Conservation (phyloP, 2,888 invertebrate genomes). For the Leptopilina drosophilae region DNA sequence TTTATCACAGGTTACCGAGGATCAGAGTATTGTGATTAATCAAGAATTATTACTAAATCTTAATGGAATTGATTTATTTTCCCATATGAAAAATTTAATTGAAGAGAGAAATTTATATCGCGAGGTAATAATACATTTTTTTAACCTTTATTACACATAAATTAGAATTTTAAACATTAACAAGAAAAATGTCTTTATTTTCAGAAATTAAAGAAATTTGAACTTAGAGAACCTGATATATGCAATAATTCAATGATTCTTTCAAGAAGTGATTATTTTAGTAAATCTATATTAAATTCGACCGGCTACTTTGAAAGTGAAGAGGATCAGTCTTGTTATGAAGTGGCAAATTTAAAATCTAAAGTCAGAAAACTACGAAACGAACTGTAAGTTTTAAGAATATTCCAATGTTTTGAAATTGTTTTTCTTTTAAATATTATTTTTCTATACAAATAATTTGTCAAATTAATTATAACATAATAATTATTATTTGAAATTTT, state of each 20-base stretch:
- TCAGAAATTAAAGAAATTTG: slow-evolving; percentile 76
- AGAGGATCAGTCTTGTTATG: slow-evolving; percentile 91
- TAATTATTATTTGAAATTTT: no score
- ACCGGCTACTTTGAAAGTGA: slow-evolving; percentile 76
- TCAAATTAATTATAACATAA: no score
- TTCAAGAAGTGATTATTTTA: slow-evolving; percentile 63
- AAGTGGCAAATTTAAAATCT: slow-evolving; percentile 95
- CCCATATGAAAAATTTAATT: slow-evolving; percentile 87
- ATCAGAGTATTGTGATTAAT: slow-evolving; percentile 90
- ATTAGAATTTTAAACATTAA: no score
- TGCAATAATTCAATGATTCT: slow-evolving; percentile 62
- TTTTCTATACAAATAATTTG: no score
- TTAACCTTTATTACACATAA: no score
- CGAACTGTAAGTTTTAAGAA: slow-evolving; percentile 85
- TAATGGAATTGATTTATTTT: slow-evolving; percentile 85
- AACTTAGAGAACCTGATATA: slow-evolving; percentile 62
- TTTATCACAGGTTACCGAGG: slow-evolving; percentile 87
- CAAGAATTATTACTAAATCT: slow-evolving; percentile 88
- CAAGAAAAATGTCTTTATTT: slow-evolving; percentile 44
- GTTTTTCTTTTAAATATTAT: no score
- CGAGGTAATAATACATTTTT: slow-evolving; percentile 44
- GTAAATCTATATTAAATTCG: slow-evolving; percentile 64
- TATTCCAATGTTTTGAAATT: background rate
- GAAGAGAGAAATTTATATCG: slow-evolving; percentile 89
- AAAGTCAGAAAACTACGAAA: slow-evolving; percentile 92